A percentile compares a stretch with the other conserved stretches of the same genome.
Evolutionary conservation across 1,140 invertebrate genomes (phyloP).

Genomic region (Ceratina australensis): DNA sequence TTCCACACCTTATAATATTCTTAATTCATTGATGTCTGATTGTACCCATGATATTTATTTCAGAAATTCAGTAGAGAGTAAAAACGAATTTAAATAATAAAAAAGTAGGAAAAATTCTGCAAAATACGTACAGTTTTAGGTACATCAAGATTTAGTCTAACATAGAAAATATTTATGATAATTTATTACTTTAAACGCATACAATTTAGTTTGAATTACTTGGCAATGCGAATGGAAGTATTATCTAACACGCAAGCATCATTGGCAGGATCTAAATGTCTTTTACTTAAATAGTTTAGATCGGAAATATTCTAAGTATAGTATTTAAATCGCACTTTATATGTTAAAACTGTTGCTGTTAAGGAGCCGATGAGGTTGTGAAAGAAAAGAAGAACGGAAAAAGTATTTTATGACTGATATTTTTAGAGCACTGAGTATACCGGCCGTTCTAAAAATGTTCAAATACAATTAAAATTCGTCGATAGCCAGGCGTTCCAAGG

Average conservation of each 20-base stretch:
- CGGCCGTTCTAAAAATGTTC: constrained; percentile 31
- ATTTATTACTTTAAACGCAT: not conserved
- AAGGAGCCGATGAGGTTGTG: not conserved
- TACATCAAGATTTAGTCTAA: not conserved
- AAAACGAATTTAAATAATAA: no score
- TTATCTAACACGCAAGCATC: constrained; percentile 10
- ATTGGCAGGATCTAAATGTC: constrained; percentile 10
- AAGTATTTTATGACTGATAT: constrained; percentile 21
- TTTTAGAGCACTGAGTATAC: constrained; percentile 1
- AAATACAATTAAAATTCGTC: constrained; percentile 13
- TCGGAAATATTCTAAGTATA: not conserved
- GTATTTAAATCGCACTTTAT: not conserved
- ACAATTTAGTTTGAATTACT: constrained; percentile 1
- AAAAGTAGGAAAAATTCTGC: no score
- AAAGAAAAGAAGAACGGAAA: not conserved
- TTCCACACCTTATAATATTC: no score
- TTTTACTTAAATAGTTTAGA: not conserved
- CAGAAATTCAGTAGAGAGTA: not conserved
- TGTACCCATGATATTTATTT: no score
- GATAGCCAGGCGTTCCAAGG: constrained; percentile 19
- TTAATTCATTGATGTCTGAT: no score
- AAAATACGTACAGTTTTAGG: not conserved
- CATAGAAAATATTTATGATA: not conserved
- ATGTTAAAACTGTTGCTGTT: not conserved
- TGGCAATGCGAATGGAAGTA: not conserved